These are phyloP conservation scores for Anguilla anguilla DNA, from an alignment of 2,797 vertebrate genomes.

Conservation along the genomic window DNA sequence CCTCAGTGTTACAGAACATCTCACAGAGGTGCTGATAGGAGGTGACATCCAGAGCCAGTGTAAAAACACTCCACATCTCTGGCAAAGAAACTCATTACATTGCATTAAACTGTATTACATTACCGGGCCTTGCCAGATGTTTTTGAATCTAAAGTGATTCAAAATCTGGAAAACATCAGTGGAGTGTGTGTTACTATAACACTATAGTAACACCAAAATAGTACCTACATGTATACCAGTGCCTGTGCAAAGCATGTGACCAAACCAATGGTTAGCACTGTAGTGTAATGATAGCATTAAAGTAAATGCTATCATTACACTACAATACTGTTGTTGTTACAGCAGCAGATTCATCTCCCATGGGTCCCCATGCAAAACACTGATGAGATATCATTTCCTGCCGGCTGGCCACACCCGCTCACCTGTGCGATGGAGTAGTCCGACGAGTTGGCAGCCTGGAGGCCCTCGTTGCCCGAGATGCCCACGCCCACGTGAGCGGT, in stretches of 20 bases:
- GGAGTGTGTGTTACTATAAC: no score
- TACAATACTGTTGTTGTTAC: not conserved
- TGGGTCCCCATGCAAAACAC: not conserved
- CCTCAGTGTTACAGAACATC: not conserved
- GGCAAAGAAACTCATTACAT: not conserved
- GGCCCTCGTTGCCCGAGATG: conserved; percentile 96
- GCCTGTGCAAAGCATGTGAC: no score
- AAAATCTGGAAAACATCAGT: not conserved
- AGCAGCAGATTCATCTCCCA: not conserved
- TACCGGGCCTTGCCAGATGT: not conserved
- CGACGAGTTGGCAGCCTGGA: conserved; percentile 97
- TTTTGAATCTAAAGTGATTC: not conserved
- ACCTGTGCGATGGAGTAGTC: conserved; percentile 99
- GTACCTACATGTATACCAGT: no score
- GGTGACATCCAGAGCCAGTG: not conserved
- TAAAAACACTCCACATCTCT: not conserved
- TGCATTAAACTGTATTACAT: not conserved
- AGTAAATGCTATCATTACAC: not conserved
- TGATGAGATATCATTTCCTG: not conserved
- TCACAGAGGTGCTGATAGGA: not conserved
- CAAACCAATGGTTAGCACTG: not conserved
- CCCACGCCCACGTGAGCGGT: conserved; percentile 96
- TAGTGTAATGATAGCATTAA: no score
- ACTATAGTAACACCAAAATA: no score
- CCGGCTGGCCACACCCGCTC: conserved; percentile 28